Evolutionary conservation across 2,797 vertebrate species (phyloP), one percentile per base, ranked within the genome.

Genomic region (Spatula versicolor): DNA sequence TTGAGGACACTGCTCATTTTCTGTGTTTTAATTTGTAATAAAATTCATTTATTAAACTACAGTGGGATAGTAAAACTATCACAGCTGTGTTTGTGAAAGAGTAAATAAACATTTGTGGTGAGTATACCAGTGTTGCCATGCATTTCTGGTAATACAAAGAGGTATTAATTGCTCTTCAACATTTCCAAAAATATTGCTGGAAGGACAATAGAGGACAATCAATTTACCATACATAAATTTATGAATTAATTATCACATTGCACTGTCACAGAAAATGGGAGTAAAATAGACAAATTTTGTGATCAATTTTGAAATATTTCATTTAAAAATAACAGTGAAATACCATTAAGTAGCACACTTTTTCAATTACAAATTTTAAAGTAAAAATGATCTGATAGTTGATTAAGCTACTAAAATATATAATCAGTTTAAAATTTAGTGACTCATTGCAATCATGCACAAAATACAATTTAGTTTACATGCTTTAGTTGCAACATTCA

Each of bases 91-190:
- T 97, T 95, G 30, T 91, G 84, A 75, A 91, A 93, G 45, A 93
- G 62, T 87, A 85, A 54, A 63, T 54, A 68, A 92, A 58, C 71
- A 64, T 43, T 94, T 95, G 83, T 71, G 94, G 50, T 86, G 43
- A 93, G 46, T 79, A 66, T 93, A 85, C 54, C 46, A 84, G 19
- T 67, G 33, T 87, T 97, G 90, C 87, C 80, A 23, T 96, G 56
- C 37, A 23, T 93, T 97, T 95, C 14, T 71, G 75, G 50, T 94
- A 95, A 92, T 94, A 90, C 81, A 92, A 96, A 96, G 91, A 84
- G 48, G 50, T 97, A 97, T 95, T 94, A 95, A 97, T 97, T 97
- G 94, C 93, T 86, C 97, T 95, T 94, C 91, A 95, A 13, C 20
- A 20, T 80, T 94, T 97, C 91, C 68, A 93, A 92, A 96, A 96